phyloP scores from a whole-genome alignment of 2,888 invertebrate species.

The Aphrophora alni region DNA sequence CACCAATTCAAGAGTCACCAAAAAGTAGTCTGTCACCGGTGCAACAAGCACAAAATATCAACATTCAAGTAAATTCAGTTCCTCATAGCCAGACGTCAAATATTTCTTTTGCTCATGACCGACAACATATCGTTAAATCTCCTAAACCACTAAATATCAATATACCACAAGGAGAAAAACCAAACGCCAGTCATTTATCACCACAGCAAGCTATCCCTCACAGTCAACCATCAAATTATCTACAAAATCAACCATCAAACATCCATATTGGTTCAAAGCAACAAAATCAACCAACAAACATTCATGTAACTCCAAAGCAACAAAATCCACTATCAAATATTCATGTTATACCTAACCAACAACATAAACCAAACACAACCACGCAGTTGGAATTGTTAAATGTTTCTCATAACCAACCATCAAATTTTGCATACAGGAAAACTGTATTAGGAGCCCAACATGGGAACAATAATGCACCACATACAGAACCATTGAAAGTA shows the following conservation, averaged over 20 bases:
- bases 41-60: conserved; percentile 32
- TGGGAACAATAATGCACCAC: not conserved
- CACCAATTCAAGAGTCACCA: not conserved
- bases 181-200: not conserved
- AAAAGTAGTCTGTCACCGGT: conserved; percentile 9
- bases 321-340: not conserved
- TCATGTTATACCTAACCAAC: not conserved
- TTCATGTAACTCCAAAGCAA: not conserved
- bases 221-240: not conserved
- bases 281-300: not conserved
- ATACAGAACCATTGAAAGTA: not conserved
- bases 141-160: not conserved
- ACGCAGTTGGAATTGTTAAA: not conserved
- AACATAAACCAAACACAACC: not conserved
- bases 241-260: not conserved
- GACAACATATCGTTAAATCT: not conserved
- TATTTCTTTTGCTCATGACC: not conserved
- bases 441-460: not conserved
- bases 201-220: not conserved
- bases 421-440: not conserved
- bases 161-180: not conserved
- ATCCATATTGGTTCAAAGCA: not conserved
- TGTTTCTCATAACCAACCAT: not conserved
- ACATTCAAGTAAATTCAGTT: conserved; percentile 4
- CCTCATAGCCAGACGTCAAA: not conserved